A percentile compares a stretch with the other conserved stretches of the same genome.
phyloP scores from a whole-genome alignment of 2,888 invertebrate species.

The Cinara cedri region DNA sequence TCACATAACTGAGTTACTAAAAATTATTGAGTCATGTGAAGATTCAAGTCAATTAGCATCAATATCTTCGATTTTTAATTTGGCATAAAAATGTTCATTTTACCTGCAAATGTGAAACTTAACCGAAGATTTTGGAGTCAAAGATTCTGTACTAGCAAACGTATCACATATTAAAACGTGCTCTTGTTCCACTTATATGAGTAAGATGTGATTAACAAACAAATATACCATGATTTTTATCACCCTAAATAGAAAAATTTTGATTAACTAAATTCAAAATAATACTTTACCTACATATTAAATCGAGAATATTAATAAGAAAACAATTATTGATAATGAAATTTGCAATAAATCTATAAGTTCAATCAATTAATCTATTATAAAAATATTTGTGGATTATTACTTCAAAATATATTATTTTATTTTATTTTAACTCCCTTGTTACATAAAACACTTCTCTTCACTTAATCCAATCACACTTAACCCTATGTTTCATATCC shows the following conservation, averaged over 20 bases:
- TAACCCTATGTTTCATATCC: no score
- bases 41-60: no score
- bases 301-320: no score
- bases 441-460: no score
- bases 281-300: no score
- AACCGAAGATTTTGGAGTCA: slow-evolving; percentile 60
- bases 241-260: slow-evolving; percentile 69
- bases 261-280: no score
- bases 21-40: no score
- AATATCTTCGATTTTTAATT: no score
- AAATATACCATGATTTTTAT: slow-evolving; percentile 93
- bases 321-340: not conserved
- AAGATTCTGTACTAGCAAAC: slow-evolving; percentile 65
- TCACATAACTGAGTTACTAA: no score
- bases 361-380: no score
- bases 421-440: no score
- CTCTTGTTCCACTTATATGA: slow-evolving; percentile 74
- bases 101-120: slow-evolving; percentile 71
- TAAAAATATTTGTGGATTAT: slow-evolving; percentile 57
- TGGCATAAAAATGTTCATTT: slow-evolving; percentile 61
- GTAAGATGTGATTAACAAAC: slow-evolving; percentile 86
- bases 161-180: slow-evolving; percentile 71
- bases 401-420: slow-evolving; percentile 88
- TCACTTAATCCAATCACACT: no score
- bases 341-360: slow-evolving; percentile 15